Conservation (phyloP, 2,113 vertebrate species). For the Psilopsiagon aymara region DNA sequence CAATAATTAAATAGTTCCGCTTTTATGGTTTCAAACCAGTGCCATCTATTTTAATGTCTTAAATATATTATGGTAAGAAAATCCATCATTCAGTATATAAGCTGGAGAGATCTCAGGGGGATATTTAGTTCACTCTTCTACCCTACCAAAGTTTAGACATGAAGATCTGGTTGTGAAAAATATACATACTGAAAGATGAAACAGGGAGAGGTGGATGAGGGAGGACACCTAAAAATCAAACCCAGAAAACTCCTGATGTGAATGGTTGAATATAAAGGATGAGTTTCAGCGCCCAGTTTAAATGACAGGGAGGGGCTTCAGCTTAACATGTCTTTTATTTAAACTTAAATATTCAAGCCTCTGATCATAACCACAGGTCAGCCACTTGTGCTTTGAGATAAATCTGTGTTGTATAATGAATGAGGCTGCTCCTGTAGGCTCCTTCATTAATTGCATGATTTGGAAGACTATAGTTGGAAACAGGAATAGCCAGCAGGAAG, state of each 20-base stretch:
- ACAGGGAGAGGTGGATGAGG: not conserved
- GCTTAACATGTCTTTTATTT: not conserved
- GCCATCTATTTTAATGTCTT: not conserved
- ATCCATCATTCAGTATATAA: not conserved
- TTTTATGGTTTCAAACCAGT: not conserved
- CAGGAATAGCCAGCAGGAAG: not conserved
- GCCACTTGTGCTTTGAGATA: not conserved
- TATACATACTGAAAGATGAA: not conserved
- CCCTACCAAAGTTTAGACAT: not conserved
- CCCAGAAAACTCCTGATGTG: not conserved
- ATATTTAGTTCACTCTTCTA: not conserved
- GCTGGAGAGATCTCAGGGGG: not conserved
- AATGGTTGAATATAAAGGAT: not conserved
- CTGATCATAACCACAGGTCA: not conserved
- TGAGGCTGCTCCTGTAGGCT: not conserved
- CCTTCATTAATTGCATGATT: rapidly evolving
- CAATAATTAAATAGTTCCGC: not conserved
- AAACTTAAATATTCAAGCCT: not conserved
- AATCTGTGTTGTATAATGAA: not conserved
- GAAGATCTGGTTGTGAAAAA: not conserved
- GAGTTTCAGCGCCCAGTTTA: not conserved
- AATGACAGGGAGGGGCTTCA: not conserved
- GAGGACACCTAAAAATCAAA: not conserved
- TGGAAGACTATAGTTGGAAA: not conserved
- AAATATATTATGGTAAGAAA: not conserved